Evolutionary conservation across 2,888 invertebrate species (phyloP).

Genomic region (Drosophila neutralis): DNA sequence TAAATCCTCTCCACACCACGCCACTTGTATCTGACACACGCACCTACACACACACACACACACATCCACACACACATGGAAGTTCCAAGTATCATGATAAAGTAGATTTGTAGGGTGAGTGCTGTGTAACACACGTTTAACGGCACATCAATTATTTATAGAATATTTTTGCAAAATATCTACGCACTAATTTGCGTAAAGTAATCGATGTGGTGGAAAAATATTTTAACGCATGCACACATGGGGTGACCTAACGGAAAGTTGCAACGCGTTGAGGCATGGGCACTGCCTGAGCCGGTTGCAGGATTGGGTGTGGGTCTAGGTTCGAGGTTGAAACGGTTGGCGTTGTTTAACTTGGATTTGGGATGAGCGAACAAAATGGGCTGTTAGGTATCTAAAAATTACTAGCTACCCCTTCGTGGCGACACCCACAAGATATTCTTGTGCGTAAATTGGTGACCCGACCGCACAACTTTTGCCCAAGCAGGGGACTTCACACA

Average conservation of each 20-base stretch:
- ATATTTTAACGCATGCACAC: slow-evolving; percentile 76
- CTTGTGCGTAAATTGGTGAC: slow-evolving; percentile 72
- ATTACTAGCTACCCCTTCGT: slow-evolving; percentile 52
- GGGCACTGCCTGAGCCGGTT: background rate
- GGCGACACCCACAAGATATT: slow-evolving; percentile 46
- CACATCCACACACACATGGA: background rate
- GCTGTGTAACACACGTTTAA: slow-evolving; percentile 43
- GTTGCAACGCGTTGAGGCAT: slow-evolving; percentile 16
- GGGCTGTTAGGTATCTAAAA: slow-evolving; percentile 63
- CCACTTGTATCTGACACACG: slow-evolving; percentile 4
- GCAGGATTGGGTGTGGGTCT: background rate
- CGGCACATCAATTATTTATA: slow-evolving; percentile 78
- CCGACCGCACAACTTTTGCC: slow-evolving; percentile 17
- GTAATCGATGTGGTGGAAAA: slow-evolving; percentile 81
- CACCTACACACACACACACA: background rate
- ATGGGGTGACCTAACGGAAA: slow-evolving; percentile 46
- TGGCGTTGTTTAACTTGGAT: slow-evolving; percentile 10
- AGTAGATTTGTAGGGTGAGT: slow-evolving; percentile 12
- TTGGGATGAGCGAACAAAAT: slow-evolving; percentile 44
- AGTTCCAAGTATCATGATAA: background rate
- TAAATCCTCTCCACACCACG: slow-evolving; percentile 14
- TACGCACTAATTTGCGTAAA: slow-evolving; percentile 82
- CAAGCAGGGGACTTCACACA: slow-evolving; percentile 35
- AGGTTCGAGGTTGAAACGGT: background rate
- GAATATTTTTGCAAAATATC: slow-evolving; percentile 81